phyloP scores from a whole-genome alignment of 1,140 invertebrate genomes.

The Maconellicoccus hirsutus region DNA sequence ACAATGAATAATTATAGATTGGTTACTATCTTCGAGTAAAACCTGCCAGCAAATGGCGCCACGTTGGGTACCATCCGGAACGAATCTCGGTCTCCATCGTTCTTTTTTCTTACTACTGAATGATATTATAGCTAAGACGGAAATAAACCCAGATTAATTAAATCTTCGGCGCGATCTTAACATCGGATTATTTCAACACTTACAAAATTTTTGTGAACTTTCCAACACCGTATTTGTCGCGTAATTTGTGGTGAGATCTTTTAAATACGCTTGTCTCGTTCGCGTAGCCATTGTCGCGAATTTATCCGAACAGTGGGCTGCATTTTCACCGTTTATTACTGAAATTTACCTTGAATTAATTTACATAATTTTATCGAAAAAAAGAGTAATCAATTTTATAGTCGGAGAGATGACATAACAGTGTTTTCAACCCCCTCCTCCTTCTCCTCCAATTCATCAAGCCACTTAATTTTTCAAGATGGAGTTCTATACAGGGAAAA shows the following conservation, averaged over 20 bases:
- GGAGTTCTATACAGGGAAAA: too few species aligned
- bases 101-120: constrained; percentile 63
- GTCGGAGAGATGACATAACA: too few species aligned
- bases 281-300: constrained; percentile 94
- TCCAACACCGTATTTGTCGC: constrained; percentile 68
- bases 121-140: constrained; percentile 47
- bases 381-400: too few species aligned
- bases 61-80: constrained; percentile 50
- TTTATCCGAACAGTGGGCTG: constrained; percentile 88
- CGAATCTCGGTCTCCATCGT: constrained; percentile 48
- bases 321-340: constrained; percentile 96
- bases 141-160: constrained; percentile 23
- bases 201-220: constrained; percentile 79
- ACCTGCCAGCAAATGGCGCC: constrained; percentile 71
- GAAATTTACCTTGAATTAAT: too few species aligned
- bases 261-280: constrained; percentile 90
- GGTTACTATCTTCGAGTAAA: constrained; percentile 54
- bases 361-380: too few species aligned
- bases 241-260: constrained; percentile 79
- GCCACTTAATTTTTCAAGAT: too few species aligned
- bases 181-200: constrained; percentile 36
- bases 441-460: too few species aligned
- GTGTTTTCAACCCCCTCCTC: too few species aligned
- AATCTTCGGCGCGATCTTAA: constrained; percentile 9
- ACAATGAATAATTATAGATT: constrained; percentile 57